Evolutionary conservation across 2,797 vertebrate genomes (phyloP).

Genomic region (Moxostoma hubbsi): DNA sequence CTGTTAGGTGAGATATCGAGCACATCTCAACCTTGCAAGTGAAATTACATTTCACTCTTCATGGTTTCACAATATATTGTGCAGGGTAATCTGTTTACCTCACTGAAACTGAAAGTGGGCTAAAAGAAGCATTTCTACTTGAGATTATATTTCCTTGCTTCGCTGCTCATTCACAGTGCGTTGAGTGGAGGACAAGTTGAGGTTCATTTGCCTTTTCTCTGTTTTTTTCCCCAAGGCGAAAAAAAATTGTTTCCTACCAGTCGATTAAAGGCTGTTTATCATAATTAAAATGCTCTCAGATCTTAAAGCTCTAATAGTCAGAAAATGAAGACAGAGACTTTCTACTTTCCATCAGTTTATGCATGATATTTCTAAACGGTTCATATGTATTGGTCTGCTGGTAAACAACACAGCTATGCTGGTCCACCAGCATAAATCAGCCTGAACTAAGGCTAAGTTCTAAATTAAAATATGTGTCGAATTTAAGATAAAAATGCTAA

Average conservation of each 20-base stretch:
- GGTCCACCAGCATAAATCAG: no score
- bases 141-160: neutral
- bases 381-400: neutral
- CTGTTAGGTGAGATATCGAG: constrained; percentile 85
- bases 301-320: neutral
- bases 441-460: no score
- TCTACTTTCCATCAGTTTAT: neutral
- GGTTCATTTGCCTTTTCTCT: neutral
- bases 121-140: constrained; percentile 2
- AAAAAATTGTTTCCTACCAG: neutral
- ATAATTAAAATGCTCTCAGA: constrained; percentile 8
- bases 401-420: no score
- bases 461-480: no score
- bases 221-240: neutral
- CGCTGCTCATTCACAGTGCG: neutral
- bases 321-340: neutral
- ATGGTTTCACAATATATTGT: neutral
- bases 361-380: neutral
- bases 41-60: neutral
- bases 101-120: neutral
- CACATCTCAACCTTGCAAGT: neutral
- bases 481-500: no score
- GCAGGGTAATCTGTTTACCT: neutral
- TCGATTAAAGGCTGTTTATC: constrained; percentile 3
- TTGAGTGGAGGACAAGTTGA: constrained; percentile 7